A percentile compares a stretch with the other conserved stretches of the same genome.
Evolutionary conservation across 1,140 invertebrate species (phyloP).

Genomic region (Conus ventricosus): DNA sequence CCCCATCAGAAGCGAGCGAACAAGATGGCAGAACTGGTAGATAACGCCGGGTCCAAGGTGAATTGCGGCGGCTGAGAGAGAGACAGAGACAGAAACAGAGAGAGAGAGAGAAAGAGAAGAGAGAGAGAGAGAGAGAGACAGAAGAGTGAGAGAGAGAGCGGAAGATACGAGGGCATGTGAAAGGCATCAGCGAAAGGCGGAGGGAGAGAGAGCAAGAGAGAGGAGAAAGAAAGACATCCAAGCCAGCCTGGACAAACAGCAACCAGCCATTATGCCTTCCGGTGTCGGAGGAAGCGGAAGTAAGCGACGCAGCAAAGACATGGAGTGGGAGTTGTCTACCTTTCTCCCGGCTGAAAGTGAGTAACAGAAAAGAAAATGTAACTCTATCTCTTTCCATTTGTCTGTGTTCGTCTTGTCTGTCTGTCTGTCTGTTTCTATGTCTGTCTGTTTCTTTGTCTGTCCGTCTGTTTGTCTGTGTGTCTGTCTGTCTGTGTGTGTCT

Average conservation of each 20-base stretch:
- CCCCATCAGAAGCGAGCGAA: too few species aligned
- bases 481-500: not conserved
- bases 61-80: too few species aligned
- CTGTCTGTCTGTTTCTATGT: not conserved
- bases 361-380: not conserved
- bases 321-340: slow-evolving; percentile 40
- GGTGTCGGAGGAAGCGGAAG: slow-evolving; percentile 26
- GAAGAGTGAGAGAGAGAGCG: too few species aligned
- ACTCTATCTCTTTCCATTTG: not conserved
- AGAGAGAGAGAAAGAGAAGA: too few species aligned
- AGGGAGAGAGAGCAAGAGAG: too few species aligned
- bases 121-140: too few species aligned
- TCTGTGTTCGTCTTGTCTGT: not conserved
- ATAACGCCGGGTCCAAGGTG: too few species aligned
- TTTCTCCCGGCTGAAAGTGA: slow-evolving; percentile 47
- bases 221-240: too few species aligned
- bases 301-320: slow-evolving; percentile 43
- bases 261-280: slow-evolving; percentile 21
- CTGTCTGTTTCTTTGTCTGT: not conserved
- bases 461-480: not conserved
- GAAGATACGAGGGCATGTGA: too few species aligned
- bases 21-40: too few species aligned
- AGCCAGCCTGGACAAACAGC: not conserved
- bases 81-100: too few species aligned
- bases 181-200: too few species aligned